Evolutionary conservation across 2,113 vertebrate genomes (phyloP).

Genomic region (Phaethornis superciliosus): DNA sequence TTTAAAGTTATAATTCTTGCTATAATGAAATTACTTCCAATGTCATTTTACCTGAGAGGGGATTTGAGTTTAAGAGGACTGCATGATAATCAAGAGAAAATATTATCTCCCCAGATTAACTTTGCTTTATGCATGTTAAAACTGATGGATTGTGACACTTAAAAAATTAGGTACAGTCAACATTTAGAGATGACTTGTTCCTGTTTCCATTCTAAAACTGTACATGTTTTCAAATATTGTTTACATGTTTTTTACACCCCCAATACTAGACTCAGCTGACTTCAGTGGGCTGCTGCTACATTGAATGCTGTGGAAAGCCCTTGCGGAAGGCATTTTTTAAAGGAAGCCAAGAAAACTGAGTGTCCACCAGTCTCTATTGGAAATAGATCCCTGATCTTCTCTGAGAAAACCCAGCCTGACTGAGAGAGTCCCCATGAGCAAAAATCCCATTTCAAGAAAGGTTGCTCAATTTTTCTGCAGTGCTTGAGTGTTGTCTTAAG

Average conservation of each 20-base stretch:
- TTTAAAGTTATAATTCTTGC: neutral
- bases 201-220: neutral
- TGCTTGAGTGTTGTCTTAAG: neutral
- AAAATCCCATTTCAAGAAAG: neutral
- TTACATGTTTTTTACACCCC: neutral
- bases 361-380: neutral
- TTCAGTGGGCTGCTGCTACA: neutral
- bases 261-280: neutral
- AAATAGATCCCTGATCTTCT: neutral
- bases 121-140: conserved; percentile 29
- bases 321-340: neutral
- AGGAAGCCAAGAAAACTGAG: neutral
- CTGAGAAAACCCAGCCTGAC: neutral
- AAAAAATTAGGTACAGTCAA: conserved; percentile 5
- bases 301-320: neutral
- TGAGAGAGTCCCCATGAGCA: neutral
- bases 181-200: conserved; percentile 1
- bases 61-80: conserved; percentile 37
- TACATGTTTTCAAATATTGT: neutral
- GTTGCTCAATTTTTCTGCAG: neutral
- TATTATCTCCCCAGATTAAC: conserved; percentile 26
- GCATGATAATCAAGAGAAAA: conserved; percentile 42
- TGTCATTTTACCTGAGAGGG: conserved; percentile 44
- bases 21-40: conserved; percentile 26
- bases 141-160: neutral